Base-by-base conservation (phyloP, 2,888 invertebrate species). In the Drosophila sordidula region DNA sequence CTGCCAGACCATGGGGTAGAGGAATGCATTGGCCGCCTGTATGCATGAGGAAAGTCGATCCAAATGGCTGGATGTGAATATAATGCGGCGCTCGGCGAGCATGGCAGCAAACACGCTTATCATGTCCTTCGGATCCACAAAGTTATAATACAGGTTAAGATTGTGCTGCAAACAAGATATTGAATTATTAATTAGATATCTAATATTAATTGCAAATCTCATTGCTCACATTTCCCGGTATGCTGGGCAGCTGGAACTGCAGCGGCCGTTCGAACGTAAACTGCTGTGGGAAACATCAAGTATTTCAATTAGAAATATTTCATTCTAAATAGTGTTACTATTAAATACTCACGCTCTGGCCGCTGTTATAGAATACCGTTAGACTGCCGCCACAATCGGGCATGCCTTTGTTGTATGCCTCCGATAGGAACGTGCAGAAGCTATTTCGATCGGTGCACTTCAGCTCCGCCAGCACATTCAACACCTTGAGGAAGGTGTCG, bases 1-100 rank as follows among this genome's bases (percentile, higher is more conserved):
- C 93, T 99, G 99, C 99, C 99, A 99, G 80, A 96, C 96, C 98
- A 99, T 98, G 0, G 99, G 99, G 93, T 98, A 99, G 42, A 99
- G 95, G 47, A 99, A 95, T 70, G 97, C 95, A 91, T 98, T 98
- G 16, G 98, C 97, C 12, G 98, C 98, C 92, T 98, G 98, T 26
- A 97, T 97, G 89, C 97, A 97, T 0, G 99, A 97, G 51, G 98
- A 98, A 50, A 99, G 93, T 66, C 98, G 94, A 75, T 97, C 97
- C 72, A 99, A 93, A 90, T 97, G 97, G 72, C 95, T 95, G 0
- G 99, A 98, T 8, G 97, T 97, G 85, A 99, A 96, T 57, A 99
- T 95, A 67, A 99, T 97, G 46, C 99, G 94, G 54, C 99, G 94
- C 93, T 99, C 99, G 88, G 97, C 96, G 38, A 99, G 93, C 95